phyloP scores from a whole-genome alignment of 2,888 invertebrate genomes.

The Spisula subtruncata region DNA sequence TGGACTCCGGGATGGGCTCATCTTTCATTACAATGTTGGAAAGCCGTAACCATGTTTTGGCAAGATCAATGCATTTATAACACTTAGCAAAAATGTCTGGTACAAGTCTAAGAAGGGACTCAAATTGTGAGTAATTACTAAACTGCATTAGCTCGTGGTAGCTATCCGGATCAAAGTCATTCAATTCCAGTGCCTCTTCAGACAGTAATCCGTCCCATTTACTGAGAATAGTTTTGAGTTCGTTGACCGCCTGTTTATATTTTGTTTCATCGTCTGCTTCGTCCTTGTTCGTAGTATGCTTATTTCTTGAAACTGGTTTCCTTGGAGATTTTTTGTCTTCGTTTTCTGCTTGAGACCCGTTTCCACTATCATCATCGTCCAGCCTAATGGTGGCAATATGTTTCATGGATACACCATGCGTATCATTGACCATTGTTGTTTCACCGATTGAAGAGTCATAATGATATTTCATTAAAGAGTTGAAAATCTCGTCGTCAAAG shows the following conservation, averaged over 20 bases:
- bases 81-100: conserved; percentile 85
- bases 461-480: conserved; percentile 79
- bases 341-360: conserved; percentile 65
- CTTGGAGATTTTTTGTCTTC: conserved; percentile 42
- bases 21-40: conserved; percentile 71
- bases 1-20: conserved; percentile 18
- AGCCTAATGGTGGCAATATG: conserved; percentile 20
- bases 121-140: conserved; percentile 76
- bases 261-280: conserved; percentile 44
- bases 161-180: conserved; percentile 83
- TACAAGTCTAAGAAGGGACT: conserved; percentile 81
- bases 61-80: conserved; percentile 83
- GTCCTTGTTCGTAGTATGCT: conserved; percentile 32
- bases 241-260: conserved; percentile 74
- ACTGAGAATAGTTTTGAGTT: conserved; percentile 76
- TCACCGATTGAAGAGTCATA: conserved; percentile 74
- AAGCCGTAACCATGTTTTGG: conserved; percentile 81
- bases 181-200: conserved; percentile 76
- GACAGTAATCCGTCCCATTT: conserved; percentile 81
- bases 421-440: neutral
- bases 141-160: conserved; percentile 80
- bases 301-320: neutral
- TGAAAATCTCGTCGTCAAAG: conserved; percentile 83
- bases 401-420: conserved; percentile 41
- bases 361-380: conserved; percentile 70